A percentile compares a stretch with the other conserved stretches of the same genome.
phyloP scores from a whole-genome alignment of 64 coral and sea anemone species.

The Montipora cactus region DNA sequence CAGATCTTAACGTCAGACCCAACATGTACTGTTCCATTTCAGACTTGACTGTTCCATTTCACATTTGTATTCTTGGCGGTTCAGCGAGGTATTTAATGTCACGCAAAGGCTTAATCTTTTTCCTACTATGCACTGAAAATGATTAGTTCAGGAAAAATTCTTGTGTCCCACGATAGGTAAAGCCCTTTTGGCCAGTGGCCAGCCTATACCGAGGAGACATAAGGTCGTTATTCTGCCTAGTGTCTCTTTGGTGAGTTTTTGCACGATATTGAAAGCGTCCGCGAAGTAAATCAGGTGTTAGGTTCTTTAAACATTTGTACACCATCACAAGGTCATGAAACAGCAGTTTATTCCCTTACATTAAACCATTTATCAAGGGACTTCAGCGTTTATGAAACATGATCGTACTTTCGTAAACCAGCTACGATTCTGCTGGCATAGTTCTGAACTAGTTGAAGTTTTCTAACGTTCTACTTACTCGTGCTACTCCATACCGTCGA shows the following conservation, averaged over 20 bases:
- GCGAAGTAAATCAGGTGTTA: too few relatives aligned
- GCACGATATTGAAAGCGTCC: too few relatives aligned
- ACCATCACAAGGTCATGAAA: slow-evolving; percentile 31
- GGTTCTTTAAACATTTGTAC: slow-evolving; percentile 1
- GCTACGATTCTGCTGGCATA: slow-evolving; percentile 28
- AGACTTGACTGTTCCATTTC: too few relatives aligned
- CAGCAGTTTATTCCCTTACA: slow-evolving; percentile 42
- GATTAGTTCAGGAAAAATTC: too few relatives aligned
- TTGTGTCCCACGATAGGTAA: not conserved
- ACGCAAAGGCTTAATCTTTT: too few relatives aligned
- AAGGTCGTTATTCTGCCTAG: slow-evolving; percentile 25
- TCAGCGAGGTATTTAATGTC: too few relatives aligned
- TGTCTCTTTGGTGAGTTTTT: slow-evolving; percentile 13
- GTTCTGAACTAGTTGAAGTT: slow-evolving; percentile 3
- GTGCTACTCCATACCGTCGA: not conserved
- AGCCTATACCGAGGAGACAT: slow-evolving; percentile 21
- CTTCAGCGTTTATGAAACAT: slow-evolving; percentile 61
- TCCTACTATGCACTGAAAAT: too few relatives aligned
- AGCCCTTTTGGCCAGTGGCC: slow-evolving; percentile 41
- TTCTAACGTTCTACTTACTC: not conserved
- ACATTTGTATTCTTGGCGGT: too few relatives aligned
- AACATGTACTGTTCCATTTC: too few relatives aligned
- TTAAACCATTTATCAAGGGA: slow-evolving; percentile 34
- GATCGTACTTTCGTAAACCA: slow-evolving; percentile 52
- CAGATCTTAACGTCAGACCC: too few relatives aligned